Evolutionary conservation across 1,140 invertebrate species (phyloP), one percentile per base, ranked within the genome.

Genomic region (Drosophila pruinosa): DNA sequence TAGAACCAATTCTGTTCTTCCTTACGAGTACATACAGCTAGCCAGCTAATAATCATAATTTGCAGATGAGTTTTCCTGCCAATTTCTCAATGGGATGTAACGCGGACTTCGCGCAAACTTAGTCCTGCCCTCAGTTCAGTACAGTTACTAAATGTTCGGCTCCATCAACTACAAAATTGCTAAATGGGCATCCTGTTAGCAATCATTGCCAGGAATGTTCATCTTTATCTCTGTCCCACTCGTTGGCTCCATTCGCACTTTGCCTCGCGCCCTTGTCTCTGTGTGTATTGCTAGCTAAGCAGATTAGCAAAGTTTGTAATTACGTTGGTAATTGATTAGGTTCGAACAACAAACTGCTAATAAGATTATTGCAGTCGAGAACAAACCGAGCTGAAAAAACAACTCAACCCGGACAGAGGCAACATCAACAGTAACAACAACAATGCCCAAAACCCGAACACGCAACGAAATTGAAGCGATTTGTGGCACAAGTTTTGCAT

Each of bases 251-350:
- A 34, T 15, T 56, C 39, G 4, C 24, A 7, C 12, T 24, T 0
- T 17, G 4, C 26, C 6, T 7, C 2, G 7, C 4, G 2, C 14
- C 22, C 14, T 34, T 34, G 22, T 56, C 22, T 19, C 4, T 39
- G 10, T 63, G 52, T 57, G 36, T 61, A 45, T 61, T 63, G 22
- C n/a, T 24, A 34, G 53, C 80, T 76, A 91, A 80, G 79, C 80
- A 89, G 89, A 91, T 91, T 91, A 91, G 86, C 71, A 90, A 91
- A 91, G 89, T 91, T 91, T 89, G 89, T 91, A 91, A 91, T 91
- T 91, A 91, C 88, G 89, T 91, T 89, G 89, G 89, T 91, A 91
- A 91, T 91, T 91, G 89, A 91, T 91, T 91, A 91, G 89, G 89
- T 91, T 91, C 89, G 89, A 90, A 91, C 89, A 91, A 91, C 89